These are phyloP conservation scores for Smittia aterrima DNA, from an alignment of 2,888 invertebrate genomes.

Conservation along the genomic window DNA sequence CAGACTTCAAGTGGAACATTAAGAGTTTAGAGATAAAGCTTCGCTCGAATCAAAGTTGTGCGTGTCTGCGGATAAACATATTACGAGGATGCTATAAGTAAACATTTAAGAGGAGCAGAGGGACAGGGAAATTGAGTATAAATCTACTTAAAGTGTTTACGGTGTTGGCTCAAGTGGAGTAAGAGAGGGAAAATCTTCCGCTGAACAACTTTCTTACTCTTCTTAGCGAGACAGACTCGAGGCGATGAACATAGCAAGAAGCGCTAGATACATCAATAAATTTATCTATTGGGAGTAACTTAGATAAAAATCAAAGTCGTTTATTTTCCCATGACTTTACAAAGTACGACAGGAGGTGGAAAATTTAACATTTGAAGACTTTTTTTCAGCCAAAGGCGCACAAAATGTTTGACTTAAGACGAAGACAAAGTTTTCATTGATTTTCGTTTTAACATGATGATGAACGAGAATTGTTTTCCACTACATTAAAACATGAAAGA, in stretches of 20 bases:
- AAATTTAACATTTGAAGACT: not conserved
- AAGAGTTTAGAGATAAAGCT: not conserved
- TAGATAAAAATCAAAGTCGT: conserved; percentile 41
- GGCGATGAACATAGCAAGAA: not conserved
- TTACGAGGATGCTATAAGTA: conserved; percentile 1
- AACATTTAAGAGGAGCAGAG: not conserved
- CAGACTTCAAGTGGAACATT: not conserved
- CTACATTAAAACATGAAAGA: not conserved
- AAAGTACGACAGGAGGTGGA: not conserved
- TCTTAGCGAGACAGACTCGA: not conserved
- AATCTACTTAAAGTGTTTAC: conserved; percentile 41
- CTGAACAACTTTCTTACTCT: not conserved
- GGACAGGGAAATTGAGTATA: conserved; percentile 19
- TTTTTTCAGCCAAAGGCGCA: not conserved
- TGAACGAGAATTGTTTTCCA: not conserved
- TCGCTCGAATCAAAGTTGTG: not conserved
- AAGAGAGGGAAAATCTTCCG: not conserved
- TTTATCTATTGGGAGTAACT: conserved; percentile 36
- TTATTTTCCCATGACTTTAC: conserved; percentile 36
- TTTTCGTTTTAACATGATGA: not conserved
- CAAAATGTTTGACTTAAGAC: not conserved
- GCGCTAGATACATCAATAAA: conserved; percentile 38
- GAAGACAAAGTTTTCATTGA: not conserved
- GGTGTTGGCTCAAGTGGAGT: not conserved
- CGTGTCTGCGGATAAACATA: conserved; percentile 4